Base-by-base conservation (phyloP, 2,797 vertebrate genomes). In the Tinamus major region DNA sequence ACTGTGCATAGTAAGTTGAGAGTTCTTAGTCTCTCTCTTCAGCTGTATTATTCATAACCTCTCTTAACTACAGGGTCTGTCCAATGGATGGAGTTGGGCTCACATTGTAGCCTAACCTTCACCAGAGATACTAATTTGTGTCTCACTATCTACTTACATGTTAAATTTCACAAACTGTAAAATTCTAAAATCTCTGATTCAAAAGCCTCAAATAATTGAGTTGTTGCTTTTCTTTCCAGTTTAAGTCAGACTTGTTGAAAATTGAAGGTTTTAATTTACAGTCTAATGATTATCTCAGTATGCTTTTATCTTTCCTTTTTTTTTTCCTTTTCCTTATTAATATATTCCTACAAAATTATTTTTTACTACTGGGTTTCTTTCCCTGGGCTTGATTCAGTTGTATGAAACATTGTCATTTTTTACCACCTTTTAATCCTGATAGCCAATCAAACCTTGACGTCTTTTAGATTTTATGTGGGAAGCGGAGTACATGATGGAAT, bases 351-450 rank as follows among this genome's bases (percentile, higher is more conserved):
- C 65, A 69, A 80, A 67, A 31, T 10, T 0, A 10, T 49, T 76
- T 84, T 93, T 91, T 81, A 20, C 10, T 76, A n/a, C 7, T 86
- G 51, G 1, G 19, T 82, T 70, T 5, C 37, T 83, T 83, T 81
- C n/a, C 63, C 23, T 41, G 61, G 19, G 17, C 21, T 91, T 74
- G 27, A 81, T 86, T 84, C 53, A 74, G 11, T 41, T 84, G 21
- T 86, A 70, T 88, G 48, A 91, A 93, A 69, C 14, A 63, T 79
- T n/a, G 87, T 87, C 59, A 49, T 84, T 86, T 42, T 63, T 84
- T 82, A 18, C 59, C 90, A 39, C 51, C 27, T 86, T 94, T 92
- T 93, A 63, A 72, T 94, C 49, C 37, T 39, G 55, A 31, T 64
- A 82, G 7, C 26, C 59, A 72, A 19, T 15, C 46, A 59, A 90